phyloP scores from a whole-genome alignment of 1,140 invertebrate genomes.

The Bombus impatiens region DNA sequence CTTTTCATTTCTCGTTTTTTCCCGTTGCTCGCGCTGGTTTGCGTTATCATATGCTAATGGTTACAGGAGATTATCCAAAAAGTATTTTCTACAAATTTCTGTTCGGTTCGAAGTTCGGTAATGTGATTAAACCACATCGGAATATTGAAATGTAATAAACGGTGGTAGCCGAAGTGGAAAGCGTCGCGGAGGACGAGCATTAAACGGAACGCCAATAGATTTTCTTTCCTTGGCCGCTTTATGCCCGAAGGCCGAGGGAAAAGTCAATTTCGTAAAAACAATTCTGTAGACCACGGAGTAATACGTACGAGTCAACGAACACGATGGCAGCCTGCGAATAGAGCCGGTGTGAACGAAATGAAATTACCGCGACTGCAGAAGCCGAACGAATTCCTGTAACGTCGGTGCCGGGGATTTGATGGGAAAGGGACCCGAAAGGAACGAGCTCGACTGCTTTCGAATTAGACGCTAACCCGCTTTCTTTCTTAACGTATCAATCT shows the following conservation, averaged over 20 bases:
- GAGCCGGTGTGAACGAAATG: constrained; percentile 69
- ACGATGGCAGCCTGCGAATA: constrained; percentile 54
- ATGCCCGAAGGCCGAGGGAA: constrained; percentile 54
- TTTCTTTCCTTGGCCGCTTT: constrained; percentile 51
- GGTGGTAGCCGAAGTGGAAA: constrained; percentile 53
- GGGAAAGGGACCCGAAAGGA: constrained; percentile 41
- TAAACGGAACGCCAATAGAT: constrained; percentile 62
- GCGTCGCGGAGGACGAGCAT: constrained; percentile 43
- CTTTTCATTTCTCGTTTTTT: background rate
- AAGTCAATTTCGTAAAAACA: constrained; percentile 77
- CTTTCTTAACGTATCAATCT: constrained; percentile 57
- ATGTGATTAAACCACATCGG: constrained; percentile 52
- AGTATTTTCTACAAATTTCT: constrained; percentile 33
- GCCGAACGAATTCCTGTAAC: constrained; percentile 66
- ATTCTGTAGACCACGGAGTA: constrained; percentile 69
- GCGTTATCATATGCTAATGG: background rate
- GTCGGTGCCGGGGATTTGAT: constrained; percentile 21
- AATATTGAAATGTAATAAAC: constrained; percentile 60
- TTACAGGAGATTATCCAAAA: constrained; percentile 30
- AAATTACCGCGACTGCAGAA: constrained; percentile 66
- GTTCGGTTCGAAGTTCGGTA: constrained; percentile 5
- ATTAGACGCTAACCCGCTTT: constrained; percentile 55
- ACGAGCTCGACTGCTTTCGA: constrained; percentile 54
- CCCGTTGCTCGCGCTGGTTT: no score
- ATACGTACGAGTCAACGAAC: constrained; percentile 70